Conservation (phyloP, 2,888 invertebrate species). For the Amphipoea oculea region DNA sequence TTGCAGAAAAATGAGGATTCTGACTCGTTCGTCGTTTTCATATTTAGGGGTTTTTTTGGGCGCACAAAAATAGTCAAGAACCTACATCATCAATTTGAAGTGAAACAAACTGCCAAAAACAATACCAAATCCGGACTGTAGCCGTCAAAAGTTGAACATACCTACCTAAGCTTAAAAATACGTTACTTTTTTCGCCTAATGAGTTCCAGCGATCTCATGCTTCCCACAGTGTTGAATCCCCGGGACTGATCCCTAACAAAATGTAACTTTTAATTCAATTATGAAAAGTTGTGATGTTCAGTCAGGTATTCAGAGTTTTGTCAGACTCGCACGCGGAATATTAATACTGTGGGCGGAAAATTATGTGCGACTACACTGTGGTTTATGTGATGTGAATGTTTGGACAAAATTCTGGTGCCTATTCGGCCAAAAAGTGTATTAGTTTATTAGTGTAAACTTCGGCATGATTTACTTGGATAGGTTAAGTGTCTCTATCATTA, state of each 20-base stretch:
- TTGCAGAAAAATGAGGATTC: background rate
- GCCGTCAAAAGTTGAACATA: conserved; percentile 28
- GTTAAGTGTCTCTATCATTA: background rate
- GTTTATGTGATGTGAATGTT: background rate
- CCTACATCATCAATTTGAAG: conserved; percentile 22
- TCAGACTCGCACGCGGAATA: conserved; percentile 29
- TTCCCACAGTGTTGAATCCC: conserved; percentile 20
- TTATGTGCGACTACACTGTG: conserved; percentile 17
- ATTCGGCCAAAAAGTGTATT: background rate
- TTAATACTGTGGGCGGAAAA: conserved; percentile 31
- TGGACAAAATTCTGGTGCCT: conserved; percentile 3
- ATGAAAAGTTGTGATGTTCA: conserved; percentile 48
- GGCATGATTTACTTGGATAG: background rate
- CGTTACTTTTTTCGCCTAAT: conserved; percentile 37
- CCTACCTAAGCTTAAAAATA: conserved; percentile 36
- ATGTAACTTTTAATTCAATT: conserved; percentile 63
- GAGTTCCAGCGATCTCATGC: conserved; percentile 21
- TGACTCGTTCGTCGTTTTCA: background rate
- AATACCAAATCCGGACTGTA: background rate
- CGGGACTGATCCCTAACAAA: conserved; percentile 32
- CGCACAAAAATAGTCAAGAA: background rate
- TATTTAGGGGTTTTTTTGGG: background rate
- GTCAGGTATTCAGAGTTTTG: conserved; percentile 45
- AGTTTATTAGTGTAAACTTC: background rate
- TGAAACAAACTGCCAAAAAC: conserved; percentile 28